Evolutionary conservation across 2,797 vertebrate species (phyloP).

Genomic region (Okamejei kenojei): DNA sequence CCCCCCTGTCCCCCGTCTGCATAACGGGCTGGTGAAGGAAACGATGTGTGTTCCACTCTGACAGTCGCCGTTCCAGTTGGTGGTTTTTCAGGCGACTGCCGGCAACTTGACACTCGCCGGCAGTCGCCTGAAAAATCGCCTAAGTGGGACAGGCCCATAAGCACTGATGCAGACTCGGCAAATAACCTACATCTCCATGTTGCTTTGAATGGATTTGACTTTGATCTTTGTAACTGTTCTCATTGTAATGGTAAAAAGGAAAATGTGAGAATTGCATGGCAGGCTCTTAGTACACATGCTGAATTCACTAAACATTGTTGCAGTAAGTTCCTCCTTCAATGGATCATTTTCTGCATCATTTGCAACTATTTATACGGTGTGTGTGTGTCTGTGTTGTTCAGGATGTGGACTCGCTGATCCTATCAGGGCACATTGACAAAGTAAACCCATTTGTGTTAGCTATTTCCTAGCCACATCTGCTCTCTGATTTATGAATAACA

Average conservation of each 20-base stretch:
- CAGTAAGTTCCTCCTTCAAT: neutral
- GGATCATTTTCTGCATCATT: neutral
- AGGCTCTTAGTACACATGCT: neutral
- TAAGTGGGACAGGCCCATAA: neutral
- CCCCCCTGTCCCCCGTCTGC: no score
- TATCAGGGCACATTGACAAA: neutral
- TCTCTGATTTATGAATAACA: no score
- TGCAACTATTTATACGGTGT: neutral
- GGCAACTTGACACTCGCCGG: no score
- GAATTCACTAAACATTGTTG: neutral
- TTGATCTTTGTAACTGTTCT: neutral
- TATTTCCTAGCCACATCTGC: no score
- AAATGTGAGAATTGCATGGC: neutral
- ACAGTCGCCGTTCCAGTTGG: no score
- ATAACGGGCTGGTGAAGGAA: no score
- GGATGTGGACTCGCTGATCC: neutral
- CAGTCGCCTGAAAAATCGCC: no score
- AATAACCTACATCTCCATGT: neutral
- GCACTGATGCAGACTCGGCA: neutral
- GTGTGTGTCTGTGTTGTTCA: neutral
- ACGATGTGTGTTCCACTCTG: no score
- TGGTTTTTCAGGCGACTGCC: no score
- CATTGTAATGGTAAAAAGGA: neutral
- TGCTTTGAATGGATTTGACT: neutral
- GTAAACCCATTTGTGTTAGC: neutral